phyloP scores from a whole-genome alignment of 37 sponge, comb jelly and placozoan genomes.

The Haliclona indistincta region DNA sequence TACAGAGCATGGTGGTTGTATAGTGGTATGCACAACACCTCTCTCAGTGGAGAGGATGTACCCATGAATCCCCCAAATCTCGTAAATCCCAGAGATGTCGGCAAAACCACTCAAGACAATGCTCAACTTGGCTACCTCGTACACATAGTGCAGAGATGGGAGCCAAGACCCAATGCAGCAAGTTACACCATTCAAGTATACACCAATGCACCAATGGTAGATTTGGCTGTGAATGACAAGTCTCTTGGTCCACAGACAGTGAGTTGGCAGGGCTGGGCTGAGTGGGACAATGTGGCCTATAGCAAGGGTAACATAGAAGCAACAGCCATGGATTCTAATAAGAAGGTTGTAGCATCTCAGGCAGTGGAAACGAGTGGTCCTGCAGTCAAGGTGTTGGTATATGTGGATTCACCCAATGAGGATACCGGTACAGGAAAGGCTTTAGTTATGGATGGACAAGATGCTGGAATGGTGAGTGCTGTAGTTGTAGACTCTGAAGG shows the following conservation, averaged over 20 bases:
- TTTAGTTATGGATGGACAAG: constrained; percentile 61
- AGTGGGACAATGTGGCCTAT: constrained; percentile 25
- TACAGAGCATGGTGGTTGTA: too few relatives aligned
- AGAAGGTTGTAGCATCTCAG: constrained; percentile 30
- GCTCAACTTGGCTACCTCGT: constrained; percentile 21
- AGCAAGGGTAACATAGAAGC: constrained; percentile 41
- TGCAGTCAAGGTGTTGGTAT: constrained; percentile 2
- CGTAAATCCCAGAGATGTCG: constrained; percentile 27
- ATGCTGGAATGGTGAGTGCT: constrained; percentile 57
- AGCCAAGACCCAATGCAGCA: too few relatives aligned
- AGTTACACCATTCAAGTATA: constrained; percentile 44
- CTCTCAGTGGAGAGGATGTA: constrained; percentile 11
- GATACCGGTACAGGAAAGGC: constrained; percentile 41
- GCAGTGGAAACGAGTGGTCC: constrained; percentile 26
- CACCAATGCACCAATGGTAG: constrained; percentile 55
- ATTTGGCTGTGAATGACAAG: constrained; percentile 48
- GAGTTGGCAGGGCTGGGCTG: constrained; percentile 48
- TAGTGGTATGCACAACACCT: constrained; percentile 24
- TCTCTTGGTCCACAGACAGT: constrained; percentile 25
- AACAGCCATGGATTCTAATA: constrained; percentile 3
- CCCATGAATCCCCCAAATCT: constrained; percentile 29
- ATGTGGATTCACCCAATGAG: constrained; percentile 35
- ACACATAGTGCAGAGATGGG: too few relatives aligned
- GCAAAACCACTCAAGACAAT: constrained; percentile 14
- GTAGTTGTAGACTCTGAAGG: constrained; percentile 38